Percentiles rank a stretch among this genome's conserved stretches.
phyloP scores from a whole-genome alignment of 2,113 vertebrate genomes.

The Cyphomyrus plagiostoma region DNA sequence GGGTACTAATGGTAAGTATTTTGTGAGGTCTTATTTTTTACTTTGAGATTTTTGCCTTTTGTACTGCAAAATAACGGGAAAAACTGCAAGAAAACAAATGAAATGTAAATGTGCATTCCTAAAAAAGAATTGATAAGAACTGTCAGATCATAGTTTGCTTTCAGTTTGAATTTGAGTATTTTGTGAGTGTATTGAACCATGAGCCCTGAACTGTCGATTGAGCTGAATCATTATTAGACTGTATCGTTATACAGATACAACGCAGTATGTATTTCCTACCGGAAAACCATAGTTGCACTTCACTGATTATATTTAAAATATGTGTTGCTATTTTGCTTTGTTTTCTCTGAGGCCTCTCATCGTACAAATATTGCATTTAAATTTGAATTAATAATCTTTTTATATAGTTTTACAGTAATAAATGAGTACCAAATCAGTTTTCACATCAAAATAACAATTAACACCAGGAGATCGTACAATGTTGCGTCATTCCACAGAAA shows the following conservation, averaged over 20 bases:
- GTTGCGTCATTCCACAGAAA: background rate
- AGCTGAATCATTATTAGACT: too few species aligned
- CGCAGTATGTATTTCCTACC: too few species aligned
- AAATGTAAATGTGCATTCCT: background rate
- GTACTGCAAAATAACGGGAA: background rate
- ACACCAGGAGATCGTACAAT: background rate
- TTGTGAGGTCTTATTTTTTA: background rate
- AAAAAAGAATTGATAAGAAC: background rate
- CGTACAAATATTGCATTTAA: background rate
- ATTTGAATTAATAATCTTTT: background rate
- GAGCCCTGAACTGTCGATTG: too few species aligned
- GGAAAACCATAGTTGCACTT: too few species aligned
- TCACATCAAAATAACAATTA: background rate
- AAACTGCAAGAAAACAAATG: background rate
- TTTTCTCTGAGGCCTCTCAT: background rate
- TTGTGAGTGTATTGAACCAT: too few species aligned
- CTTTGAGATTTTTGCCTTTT: background rate
- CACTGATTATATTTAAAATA: too few species aligned
- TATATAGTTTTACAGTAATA: background rate
- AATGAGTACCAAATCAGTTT: background rate
- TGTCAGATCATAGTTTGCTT: background rate
- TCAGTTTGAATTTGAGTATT: too few species aligned
- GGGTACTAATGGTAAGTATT: constrained; percentile 85
- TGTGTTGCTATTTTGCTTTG: background rate
- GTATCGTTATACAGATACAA: too few species aligned